Conservation (phyloP, 1,140 invertebrate genomes). For the Globodera rostochiensis region DNA sequence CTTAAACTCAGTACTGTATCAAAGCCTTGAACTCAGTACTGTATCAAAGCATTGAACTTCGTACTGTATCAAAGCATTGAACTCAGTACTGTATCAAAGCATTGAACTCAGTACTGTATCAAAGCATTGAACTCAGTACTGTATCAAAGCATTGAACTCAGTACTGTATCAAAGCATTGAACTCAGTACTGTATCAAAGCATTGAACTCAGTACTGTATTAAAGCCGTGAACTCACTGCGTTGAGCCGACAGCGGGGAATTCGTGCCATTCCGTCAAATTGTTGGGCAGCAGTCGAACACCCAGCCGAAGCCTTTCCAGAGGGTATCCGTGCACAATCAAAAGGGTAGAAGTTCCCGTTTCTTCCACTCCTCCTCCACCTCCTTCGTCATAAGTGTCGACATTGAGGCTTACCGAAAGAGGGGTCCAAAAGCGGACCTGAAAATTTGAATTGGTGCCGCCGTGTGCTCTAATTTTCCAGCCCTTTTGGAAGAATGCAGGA, state of each 20-base stretch:
- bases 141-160: too few species aligned
- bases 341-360: constrained; percentile 20
- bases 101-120: constrained; percentile 16
- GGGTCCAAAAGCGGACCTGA: constrained; percentile 35
- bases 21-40: background rate
- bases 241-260: constrained; percentile 5
- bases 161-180: too few species aligned
- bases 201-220: background rate
- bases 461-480: too few species aligned
- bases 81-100: constrained; percentile 21
- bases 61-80: constrained; percentile 12
- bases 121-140: constrained; percentile 6
- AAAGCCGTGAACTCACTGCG: constrained; percentile 9
- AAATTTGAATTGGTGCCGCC: background rate
- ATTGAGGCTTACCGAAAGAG: constrained; percentile 29
- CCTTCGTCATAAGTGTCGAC: background rate
- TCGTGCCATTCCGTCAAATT: constrained; percentile 41
- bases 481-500: constrained; percentile 1
- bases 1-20: background rate
- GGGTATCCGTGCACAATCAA: constrained; percentile 50
- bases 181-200: background rate
- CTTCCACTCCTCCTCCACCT: background rate
- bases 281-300: constrained; percentile 32
- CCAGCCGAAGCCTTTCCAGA: constrained; percentile 40
- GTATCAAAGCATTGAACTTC: background rate